Conservation (phyloP, 2,113 vertebrate species). For the Sminthopsis crassicaudata region DNA sequence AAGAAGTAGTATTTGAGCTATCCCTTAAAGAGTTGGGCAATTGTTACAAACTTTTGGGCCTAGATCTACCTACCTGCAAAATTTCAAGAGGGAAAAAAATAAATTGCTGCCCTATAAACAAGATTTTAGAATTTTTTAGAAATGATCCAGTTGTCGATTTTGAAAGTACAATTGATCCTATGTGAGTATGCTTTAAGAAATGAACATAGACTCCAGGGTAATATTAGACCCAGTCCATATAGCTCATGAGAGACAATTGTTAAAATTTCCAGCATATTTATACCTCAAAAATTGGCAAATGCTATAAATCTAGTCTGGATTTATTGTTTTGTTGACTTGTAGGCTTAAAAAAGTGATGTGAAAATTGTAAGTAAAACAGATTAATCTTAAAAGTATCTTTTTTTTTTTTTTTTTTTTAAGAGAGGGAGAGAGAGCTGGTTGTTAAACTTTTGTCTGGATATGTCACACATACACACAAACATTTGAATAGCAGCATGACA, state of each 20-base stretch:
- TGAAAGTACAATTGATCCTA: constrained; percentile 36
- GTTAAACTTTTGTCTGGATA: background rate
- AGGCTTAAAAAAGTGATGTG: background rate
- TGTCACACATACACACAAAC: background rate
- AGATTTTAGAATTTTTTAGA: constrained; percentile 26
- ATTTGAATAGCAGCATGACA: background rate
- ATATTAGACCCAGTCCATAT: background rate
- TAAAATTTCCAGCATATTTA: background rate
- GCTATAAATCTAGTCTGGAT: background rate
- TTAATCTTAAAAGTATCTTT: background rate
- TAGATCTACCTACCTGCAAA: background rate
- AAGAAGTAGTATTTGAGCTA: background rate
- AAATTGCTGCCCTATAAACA: constrained; percentile 8
- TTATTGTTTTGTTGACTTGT: background rate
- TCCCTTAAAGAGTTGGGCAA: background rate
- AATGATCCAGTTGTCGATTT: constrained; percentile 29
- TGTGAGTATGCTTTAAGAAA: constrained; percentile 27
- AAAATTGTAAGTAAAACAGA: background rate
- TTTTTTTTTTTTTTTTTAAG: background rate
- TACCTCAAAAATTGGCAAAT: background rate
- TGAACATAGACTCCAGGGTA: background rate
- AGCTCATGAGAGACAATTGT: background rate
- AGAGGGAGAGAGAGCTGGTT: background rate
- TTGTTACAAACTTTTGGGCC: background rate
- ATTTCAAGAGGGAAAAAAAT: background rate